Conservation (phyloP, 2,113 vertebrate species). For the Scomber colias region DNA sequence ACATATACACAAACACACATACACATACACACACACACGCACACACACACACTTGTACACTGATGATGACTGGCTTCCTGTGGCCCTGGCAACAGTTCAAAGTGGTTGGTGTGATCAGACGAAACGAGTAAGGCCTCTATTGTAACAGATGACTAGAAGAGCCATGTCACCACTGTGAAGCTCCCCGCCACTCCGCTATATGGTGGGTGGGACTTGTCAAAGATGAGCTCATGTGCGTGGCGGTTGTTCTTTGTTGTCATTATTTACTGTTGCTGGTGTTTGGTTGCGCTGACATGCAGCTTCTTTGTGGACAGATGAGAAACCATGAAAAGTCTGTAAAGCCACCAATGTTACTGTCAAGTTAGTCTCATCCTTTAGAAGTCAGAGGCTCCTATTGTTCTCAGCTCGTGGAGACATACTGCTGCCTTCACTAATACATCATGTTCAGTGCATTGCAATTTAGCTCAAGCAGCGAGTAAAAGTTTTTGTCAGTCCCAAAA, state of each 20-base stretch:
- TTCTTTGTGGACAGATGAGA: slow-evolving; percentile 45
- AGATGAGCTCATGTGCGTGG: slow-evolving; percentile 73
- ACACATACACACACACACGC: slow-evolving; percentile 27
- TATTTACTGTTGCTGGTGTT: slow-evolving; percentile 50
- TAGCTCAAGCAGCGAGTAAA: not conserved
- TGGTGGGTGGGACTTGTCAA: slow-evolving; percentile 28
- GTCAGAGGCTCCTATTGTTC: slow-evolving; percentile 10
- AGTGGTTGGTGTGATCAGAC: slow-evolving; percentile 69
- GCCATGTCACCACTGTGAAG: slow-evolving; percentile 68
- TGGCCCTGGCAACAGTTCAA: slow-evolving; percentile 74
- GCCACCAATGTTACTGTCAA: slow-evolving; percentile 20
- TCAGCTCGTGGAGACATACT: not conserved
- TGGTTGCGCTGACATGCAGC: slow-evolving; percentile 28
- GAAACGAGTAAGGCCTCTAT: slow-evolving; percentile 66
- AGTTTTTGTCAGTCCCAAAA: not conserved
- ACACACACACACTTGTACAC: slow-evolving; percentile 36
- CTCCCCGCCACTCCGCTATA: slow-evolving; percentile 23
- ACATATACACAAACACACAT: slow-evolving; percentile 30
- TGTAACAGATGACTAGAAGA: slow-evolving; percentile 74
- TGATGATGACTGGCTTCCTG: slow-evolving; percentile 63
- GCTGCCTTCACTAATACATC: not conserved
- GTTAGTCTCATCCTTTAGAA: not conserved
- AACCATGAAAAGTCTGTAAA: slow-evolving; percentile 14
- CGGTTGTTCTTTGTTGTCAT: slow-evolving; percentile 42
- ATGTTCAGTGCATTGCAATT: not conserved